These are phyloP conservation scores for Aquila chrysaetos DNA, from an alignment of 2,797 vertebrate genomes.

Conservation along the genomic window DNA sequence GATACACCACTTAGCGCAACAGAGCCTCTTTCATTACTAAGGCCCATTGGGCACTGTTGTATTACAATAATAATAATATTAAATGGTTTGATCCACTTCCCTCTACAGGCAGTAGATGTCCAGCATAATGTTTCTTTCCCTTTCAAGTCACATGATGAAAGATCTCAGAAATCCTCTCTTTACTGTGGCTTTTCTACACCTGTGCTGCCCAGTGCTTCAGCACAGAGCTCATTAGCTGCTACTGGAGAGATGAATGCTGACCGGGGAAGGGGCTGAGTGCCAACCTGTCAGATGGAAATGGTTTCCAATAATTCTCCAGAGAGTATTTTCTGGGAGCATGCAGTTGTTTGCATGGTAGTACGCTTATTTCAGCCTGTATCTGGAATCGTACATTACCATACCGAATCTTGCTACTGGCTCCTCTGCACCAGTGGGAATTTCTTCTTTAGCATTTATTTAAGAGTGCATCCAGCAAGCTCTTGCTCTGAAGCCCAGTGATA, in stretches of 20 bases:
- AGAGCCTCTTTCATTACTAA: background rate
- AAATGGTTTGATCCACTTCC: background rate
- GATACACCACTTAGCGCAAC: background rate
- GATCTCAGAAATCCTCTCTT: background rate
- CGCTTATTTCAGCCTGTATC: background rate
- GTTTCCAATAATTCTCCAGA: constrained; percentile 7
- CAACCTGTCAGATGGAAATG: constrained; percentile 10
- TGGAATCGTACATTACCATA: background rate
- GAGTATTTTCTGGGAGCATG: background rate
- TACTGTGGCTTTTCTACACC: background rate
- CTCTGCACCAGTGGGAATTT: background rate
- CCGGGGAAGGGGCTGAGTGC: background rate
- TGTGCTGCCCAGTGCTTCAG: background rate
- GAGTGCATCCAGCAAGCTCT: background rate
- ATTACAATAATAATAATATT: background rate
- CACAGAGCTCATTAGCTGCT: background rate
- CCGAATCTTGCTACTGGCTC: background rate
- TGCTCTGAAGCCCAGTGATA: background rate
- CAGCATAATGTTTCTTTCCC: background rate
- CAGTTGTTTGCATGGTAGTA: background rate
- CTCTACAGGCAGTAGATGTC: background rate
- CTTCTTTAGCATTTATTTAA: background rate
- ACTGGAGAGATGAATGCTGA: background rate
- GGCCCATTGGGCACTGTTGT: background rate
- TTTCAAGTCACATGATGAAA: background rate